Evolutionary conservation across 2,113 vertebrate species (phyloP), one percentile per base, ranked within the genome.

Genomic region (Erythrocercus mccallii): DNA sequence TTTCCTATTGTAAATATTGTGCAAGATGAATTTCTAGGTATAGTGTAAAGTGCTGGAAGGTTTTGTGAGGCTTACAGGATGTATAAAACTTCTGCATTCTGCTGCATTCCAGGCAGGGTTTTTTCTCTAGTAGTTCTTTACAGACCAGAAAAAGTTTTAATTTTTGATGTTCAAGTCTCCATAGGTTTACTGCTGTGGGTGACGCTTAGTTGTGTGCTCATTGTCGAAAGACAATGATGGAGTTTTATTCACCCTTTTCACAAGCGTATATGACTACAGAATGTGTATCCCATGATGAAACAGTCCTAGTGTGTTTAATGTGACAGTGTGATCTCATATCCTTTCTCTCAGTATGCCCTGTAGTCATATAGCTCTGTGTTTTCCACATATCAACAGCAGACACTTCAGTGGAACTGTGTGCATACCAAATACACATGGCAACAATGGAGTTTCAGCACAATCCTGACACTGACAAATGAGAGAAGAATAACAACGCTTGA

Each of bases 91-190:
- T 3, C n/a, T n/a, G n/a, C n/a, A 3, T 58, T 88, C 28, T 42
- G 9, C 28, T 42, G 25, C 13, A 33, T 5, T 35, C 14, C 4
- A 45, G 9, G 15, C 5, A 53, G 5, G 2, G 1, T 8, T 64
- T 64, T 68, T 62, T 68, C 60, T 4, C 40, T 78, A 21, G 11
- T 19, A 58, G 31, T 10, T 84, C 27, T 47, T 66, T 64, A 58
- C 21, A 72, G 21, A 54, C 5, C 12, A 45, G 5, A 51, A 74
- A 28, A 83, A 37, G 5, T 28, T 73, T 66, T 61, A 47, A 81
- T 66, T 66, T 54, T 15, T 30, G 17, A 33, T 88, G 15, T 68
- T 78, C 9, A 33, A 23, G 9, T 79, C 24, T 90, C 53, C 28
- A 25, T 18, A n/a, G 35, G 14, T 40, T 79, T 88, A 37, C 19